Conservation (phyloP, 2,113 vertebrate genomes). For the Globicephala melas region DNA sequence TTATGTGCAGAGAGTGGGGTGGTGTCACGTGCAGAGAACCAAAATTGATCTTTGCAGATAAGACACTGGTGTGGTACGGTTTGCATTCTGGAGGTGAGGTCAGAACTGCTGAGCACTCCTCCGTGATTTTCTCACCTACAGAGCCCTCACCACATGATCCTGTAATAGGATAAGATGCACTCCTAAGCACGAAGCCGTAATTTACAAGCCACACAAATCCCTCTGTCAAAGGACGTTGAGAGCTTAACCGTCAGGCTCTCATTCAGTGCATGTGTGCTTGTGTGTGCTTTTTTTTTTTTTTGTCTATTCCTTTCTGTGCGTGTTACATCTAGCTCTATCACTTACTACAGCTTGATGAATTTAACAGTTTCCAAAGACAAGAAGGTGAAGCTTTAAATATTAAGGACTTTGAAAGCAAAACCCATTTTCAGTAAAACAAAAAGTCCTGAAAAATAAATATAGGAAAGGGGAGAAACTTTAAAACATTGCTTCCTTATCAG, state of each 20-base stretch:
- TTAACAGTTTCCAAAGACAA: conserved; percentile 73
- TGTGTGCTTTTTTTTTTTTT: background rate
- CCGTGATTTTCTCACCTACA: conserved; percentile 45
- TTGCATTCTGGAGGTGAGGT: conserved; percentile 62
- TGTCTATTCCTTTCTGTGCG: conserved; percentile 37
- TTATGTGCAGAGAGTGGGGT: background rate
- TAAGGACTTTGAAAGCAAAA: conserved; percentile 57
- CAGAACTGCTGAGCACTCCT: conserved; percentile 64
- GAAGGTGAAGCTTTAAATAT: conserved; percentile 58
- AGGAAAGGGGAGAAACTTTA: background rate
- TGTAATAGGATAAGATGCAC: conserved; percentile 60
- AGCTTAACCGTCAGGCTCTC: conserved; percentile 11
- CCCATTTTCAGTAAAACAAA: background rate
- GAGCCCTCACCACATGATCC: conserved; percentile 50
- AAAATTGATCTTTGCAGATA: background rate
- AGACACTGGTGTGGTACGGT: background rate
- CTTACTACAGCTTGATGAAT: conserved; percentile 45
- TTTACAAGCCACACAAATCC: conserved; percentile 63
- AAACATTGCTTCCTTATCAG: conserved; percentile 17
- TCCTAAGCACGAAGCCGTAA: conserved; percentile 45
- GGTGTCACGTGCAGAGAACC: background rate
- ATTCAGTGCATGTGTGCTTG: background rate
- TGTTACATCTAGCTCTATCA: conserved; percentile 27
- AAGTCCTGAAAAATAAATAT: background rate
- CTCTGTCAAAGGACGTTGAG: conserved; percentile 27